Conservation (phyloP, 2,888 invertebrate genomes). For the Acheta domesticus region DNA sequence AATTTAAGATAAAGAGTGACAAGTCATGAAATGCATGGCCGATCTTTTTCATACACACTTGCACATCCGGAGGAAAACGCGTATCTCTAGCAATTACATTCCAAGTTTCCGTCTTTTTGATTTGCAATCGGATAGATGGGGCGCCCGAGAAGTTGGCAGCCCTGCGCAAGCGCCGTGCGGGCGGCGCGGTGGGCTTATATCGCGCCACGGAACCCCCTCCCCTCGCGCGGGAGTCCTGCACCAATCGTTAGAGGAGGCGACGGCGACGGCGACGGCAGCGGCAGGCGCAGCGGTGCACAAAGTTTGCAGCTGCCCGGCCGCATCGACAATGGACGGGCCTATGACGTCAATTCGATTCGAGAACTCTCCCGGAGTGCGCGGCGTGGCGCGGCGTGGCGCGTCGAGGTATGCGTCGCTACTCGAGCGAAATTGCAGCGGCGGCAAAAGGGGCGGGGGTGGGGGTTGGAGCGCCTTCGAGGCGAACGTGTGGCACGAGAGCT, state of each 20-base stretch:
- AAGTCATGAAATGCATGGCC: no score
- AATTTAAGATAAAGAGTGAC: no score
- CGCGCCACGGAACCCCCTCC: background rate
- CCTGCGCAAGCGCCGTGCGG: no score
- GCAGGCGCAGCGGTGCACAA: background rate
- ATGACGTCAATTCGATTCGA: constrained; percentile 18
- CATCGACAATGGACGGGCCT: background rate
- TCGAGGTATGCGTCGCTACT: background rate
- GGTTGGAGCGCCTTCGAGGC: background rate
- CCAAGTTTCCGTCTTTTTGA: no score
- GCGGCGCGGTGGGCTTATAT: no score
- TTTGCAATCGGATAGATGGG: no score
- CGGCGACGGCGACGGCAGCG: background rate
- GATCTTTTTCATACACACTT: no score
- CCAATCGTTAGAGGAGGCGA: background rate
- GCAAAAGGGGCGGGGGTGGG: background rate
- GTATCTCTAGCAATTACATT: no score
- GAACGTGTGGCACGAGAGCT: no score
- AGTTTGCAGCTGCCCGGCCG: background rate
- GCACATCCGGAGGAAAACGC: no score
- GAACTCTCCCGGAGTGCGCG: background rate
- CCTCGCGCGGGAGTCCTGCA: background rate
- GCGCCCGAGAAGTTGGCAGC: no score
- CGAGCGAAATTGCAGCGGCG: background rate
- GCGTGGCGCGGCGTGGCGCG: no score